Base-by-base conservation (phyloP, 35 echinoderm and acorn worm species). In the Amphiura filiformis region DNA sequence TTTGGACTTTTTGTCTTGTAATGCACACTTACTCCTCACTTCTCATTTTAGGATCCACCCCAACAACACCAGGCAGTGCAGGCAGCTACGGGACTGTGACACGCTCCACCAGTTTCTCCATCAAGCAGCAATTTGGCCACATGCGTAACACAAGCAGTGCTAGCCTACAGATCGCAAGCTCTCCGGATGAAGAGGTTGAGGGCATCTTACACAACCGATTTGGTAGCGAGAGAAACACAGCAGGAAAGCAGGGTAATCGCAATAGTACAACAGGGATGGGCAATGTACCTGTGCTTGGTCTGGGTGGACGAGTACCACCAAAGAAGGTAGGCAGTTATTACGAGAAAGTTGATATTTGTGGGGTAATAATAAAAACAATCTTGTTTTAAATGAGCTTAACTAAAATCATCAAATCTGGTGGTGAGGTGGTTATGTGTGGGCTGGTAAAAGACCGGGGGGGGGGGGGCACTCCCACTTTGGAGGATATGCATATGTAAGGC, bases 311-410 rank as follows among this genome's bases (percentile, higher is more conserved):
- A 52, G 40, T 87, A 32, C 96, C 93, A 1, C 90, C 92, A 3
- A 90, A 87, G 76, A 99, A 99, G 93, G 96, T 99, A 47, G 41
- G 41, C n/a, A n/a, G n/a, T n/a, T n/a, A n/a, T n/a, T n/a, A n/a
- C n/a, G n/a, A n/a, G n/a, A n/a, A n/a, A n/a, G n/a, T n/a, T n/a
- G n/a, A n/a, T n/a, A n/a, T n/a, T n/a, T n/a, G n/a, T n/a, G n/a
- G n/a, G n/a, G n/a, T n/a, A n/a, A n/a, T n/a, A n/a, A n/a, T n/a
- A n/a, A n/a, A n/a, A n/a, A n/a, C n/a, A n/a, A n/a, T n/a, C n/a
- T n/a, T n/a, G n/a, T n/a, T n/a, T n/a, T n/a, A n/a, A n/a, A n/a
- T n/a, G n/a, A n/a, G n/a, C n/a, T n/a, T n/a, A n/a, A n/a, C n/a
- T n/a, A n/a, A n/a, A n/a, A n/a, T n/a, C n/a, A n/a, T n/a, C n/a